Base-by-base conservation (phyloP, 92 coral and sea anemone genomes). In the Metridium senile region DNA sequence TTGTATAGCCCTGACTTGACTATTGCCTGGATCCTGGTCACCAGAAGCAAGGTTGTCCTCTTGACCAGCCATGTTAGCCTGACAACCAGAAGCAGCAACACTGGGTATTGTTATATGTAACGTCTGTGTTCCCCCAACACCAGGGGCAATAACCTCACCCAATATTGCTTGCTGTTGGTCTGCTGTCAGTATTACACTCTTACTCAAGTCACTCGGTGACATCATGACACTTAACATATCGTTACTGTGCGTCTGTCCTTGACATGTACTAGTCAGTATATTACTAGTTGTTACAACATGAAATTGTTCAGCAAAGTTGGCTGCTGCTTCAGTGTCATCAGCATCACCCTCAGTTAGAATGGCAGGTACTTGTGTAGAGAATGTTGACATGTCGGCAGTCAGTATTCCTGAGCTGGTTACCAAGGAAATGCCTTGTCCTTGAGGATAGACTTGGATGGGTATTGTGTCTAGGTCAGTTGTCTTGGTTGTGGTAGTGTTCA, bases 261-360 rank as follows among this genome's bases (percentile, higher is more conserved):
- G 79, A 9, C 71, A 46, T 68, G 18, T 64, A 6, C 80, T 71
- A 23, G 71, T 7, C 22, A 88, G 80, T 28, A 76, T 81, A 11
- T 90, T 74, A 56, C 90, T 90, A 16, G 97, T 85, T 1, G 97
- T 85, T 65, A 85, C 86, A 16, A 87, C 88, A 22, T 89, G 94
- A 27, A 82, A 87, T 35, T 75, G 80, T 32, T 85, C 87, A 3
- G 84, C 79, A 59, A 87, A 81, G 64, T 81, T 79, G 25, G 79
- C 75, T 21, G 83, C 85, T n/a, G 93, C 29, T 31, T 92, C 99
- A 39, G 71, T 84, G 9, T 87, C 99, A 45, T 96, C 97, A 0
- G 85, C 93, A 81, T 93, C 99, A 23, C 98, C 97, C 73, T 96
- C 97, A 43, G 99, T 92, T 57, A 96, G 76, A 47, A 96, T 92